phyloP scores from a whole-genome alignment of 2,797 vertebrate genomes.

The Holocentrus rufus region DNA sequence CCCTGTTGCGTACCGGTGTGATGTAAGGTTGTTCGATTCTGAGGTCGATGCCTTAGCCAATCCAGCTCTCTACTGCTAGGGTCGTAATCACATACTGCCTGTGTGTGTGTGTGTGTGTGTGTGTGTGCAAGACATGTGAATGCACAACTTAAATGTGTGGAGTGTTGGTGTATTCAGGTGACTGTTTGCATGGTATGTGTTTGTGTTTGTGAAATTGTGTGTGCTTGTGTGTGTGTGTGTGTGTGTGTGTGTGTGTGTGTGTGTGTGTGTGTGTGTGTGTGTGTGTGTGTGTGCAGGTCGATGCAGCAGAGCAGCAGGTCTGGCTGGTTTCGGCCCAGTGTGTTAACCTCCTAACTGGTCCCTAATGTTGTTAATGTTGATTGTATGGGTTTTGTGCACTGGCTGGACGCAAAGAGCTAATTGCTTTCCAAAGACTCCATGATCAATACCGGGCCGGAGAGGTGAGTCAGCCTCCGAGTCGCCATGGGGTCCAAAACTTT shows the following conservation, averaged over 20 bases:
- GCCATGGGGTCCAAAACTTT: constrained; percentile 43
- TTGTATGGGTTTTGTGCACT: constrained; percentile 71
- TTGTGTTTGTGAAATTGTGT: not conserved
- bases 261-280: not conserved
- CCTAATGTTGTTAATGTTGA: constrained; percentile 72
- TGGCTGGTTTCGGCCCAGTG: constrained; percentile 54
- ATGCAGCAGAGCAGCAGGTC: too few species aligned
- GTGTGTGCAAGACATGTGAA: not conserved
- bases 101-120: constrained; percentile 19
- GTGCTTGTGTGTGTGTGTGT: constrained; percentile 14
- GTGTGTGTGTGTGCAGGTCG: not conserved
- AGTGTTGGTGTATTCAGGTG: constrained; percentile 3
- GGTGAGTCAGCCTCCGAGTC: constrained; percentile 63
- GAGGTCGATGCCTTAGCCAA: constrained; percentile 78
- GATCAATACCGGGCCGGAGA: constrained; percentile 65
- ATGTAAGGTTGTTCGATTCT: constrained; percentile 75
- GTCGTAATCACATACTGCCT: constrained; percentile 69
- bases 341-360: constrained; percentile 62
- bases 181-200: not conserved
- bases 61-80: constrained; percentile 73
- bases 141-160: too few species aligned
- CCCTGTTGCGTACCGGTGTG: constrained; percentile 66
- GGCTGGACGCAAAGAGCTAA: constrained; percentile 68
- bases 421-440: constrained; percentile 59
- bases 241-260: not conserved